Base-by-base conservation (phyloP, 2,888 invertebrate species). In the Chorisops tibialis region DNA sequence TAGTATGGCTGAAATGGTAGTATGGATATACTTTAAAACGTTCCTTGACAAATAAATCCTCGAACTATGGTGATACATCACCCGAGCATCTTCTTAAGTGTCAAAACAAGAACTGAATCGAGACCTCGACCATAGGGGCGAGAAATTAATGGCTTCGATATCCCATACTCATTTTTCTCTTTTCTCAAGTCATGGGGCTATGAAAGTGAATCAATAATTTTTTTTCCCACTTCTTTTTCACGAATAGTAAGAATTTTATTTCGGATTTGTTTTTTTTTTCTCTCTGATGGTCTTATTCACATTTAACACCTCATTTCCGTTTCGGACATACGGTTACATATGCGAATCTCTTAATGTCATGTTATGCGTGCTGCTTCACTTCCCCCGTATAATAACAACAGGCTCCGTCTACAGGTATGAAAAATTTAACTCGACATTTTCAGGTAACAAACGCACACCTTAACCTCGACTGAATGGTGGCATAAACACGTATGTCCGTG, bases 91-190 rank as follows among this genome's bases (percentile, higher is more conserved):
- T 30, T 30, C 1, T 30, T 7, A 30, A 30, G 9, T 30, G 61
- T 54, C 61, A 61, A 61, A 61, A 61, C 61, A 61, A 61, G 48
- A 50, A 48, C 61, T 52, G 48, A 54, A 47, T 61, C 37, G 30
- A 30, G 3, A 2, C 1, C 30, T 9, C 3, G 7, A 2, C 61
- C 61, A 61, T 61, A 52, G 38, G 38, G 35, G 48, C 37, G 45
- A 47, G 47, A 61, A 52, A 61, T 61, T 61, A 61, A 61, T 61
- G 54, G 47, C 45, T 39, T 37, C 37, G 30, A 14, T 21, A 47
- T 21, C 22, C 19, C 9, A 7, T 30, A 30, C 9, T 30, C 9
- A 30, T 30, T 24, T 24, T 5, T 24, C 7, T 24, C 7, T 24
- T 24, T 24, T 30, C 9, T 7, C 9, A 7, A 30, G 1, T 30